These are phyloP conservation scores for Cyprinodon variegatus DNA, from an alignment of 2,113 vertebrate species.

Conservation along the genomic window DNA sequence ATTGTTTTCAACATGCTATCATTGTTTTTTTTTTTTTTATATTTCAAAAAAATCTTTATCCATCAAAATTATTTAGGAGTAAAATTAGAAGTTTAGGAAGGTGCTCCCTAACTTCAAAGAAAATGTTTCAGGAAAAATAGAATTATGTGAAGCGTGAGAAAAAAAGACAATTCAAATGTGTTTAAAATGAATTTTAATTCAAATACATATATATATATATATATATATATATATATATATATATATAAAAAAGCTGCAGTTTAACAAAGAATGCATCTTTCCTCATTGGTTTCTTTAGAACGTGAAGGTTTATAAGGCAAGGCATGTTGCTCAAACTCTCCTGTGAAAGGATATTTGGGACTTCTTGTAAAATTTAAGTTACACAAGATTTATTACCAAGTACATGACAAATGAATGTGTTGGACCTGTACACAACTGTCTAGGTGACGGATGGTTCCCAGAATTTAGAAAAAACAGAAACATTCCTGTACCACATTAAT, in stretches of 20 bases:
- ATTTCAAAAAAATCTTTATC: not conserved
- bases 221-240: too few relatives aligned
- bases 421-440: not conserved
- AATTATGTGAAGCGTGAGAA: too few relatives aligned
- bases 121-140: not conserved
- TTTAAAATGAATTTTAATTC: not conserved
- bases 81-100: not conserved
- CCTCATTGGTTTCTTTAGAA: too few relatives aligned
- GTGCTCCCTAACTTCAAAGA: too few relatives aligned
- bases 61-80: not conserved
- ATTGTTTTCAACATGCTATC: conserved; percentile 5
- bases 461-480: not conserved
- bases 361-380: too few relatives aligned
- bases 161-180: too few relatives aligned
- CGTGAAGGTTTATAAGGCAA: too few relatives aligned
- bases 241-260: too few relatives aligned
- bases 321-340: too few relatives aligned
- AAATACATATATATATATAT: too few relatives aligned
- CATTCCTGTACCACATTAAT: not conserved
- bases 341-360: too few relatives aligned
- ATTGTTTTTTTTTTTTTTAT: not conserved
- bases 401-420: not conserved
- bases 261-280: too few relatives aligned
- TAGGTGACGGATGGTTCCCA: not conserved
- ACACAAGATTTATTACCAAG: not conserved